Percentiles rank a stretch among this genome's conserved stretches.
phyloP scores from a whole-genome alignment of 92 coral and sea anemone species.

The Anthopleura xanthogrammica region DNA sequence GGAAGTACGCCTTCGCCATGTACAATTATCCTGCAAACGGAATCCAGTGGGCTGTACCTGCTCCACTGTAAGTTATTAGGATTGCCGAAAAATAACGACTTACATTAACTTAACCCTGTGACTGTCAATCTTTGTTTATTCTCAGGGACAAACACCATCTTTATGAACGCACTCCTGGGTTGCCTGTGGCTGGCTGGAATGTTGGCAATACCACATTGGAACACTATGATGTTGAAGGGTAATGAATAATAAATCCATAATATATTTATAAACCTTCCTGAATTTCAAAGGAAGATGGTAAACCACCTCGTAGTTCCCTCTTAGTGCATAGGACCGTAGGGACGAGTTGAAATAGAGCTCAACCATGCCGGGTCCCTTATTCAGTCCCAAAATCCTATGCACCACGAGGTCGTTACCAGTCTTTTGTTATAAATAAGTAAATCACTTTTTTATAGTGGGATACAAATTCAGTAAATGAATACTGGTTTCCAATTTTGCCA shows the following conservation, averaged over 20 bases:
- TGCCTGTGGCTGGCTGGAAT: not conserved
- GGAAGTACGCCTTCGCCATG: constrained; percentile 19
- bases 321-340: not conserved
- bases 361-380: too few species aligned
- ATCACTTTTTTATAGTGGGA: too few species aligned
- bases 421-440: too few species aligned
- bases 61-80: not conserved
- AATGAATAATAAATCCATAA: not conserved
- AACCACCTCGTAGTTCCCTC: too few species aligned
- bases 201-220: not conserved
- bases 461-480: too few species aligned
- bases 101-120: not conserved
- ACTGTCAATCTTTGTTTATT: not conserved
- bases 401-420: too few species aligned
- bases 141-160: not conserved
- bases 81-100: not conserved
- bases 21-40: constrained; percentile 5
- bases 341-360: not conserved
- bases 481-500: too few species aligned
- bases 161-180: not conserved
- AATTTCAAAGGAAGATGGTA: not conserved
- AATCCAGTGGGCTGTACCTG: constrained; percentile 20
- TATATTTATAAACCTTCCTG: not conserved
- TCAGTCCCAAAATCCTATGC: too few species aligned
- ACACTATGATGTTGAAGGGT: not conserved